Conservation (phyloP, 1,140 invertebrate genomes). For the Pseudomyrmex dendroicus region DNA sequence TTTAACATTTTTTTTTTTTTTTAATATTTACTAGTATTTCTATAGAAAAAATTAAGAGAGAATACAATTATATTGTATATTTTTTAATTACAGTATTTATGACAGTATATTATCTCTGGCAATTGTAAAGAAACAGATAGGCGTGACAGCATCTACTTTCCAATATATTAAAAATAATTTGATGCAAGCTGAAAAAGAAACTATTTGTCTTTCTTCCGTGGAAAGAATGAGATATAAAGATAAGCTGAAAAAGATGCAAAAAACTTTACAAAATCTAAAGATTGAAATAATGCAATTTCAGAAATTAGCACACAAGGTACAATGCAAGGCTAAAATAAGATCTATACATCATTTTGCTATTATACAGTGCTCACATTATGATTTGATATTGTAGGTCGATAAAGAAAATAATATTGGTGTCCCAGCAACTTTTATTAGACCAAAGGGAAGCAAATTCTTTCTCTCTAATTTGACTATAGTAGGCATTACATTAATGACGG, state of each 20-base stretch:
- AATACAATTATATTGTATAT: not conserved
- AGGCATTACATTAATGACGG: conserved; percentile 71
- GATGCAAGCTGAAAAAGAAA: conserved; percentile 49
- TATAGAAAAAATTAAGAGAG: not conserved
- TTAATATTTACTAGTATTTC: not conserved
- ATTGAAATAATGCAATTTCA: conserved; percentile 72
- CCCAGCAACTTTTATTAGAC: conserved; percentile 76
- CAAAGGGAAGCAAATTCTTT: conserved; percentile 65
- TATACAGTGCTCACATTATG: conserved; percentile 24
- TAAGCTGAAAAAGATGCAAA: conserved; percentile 70
- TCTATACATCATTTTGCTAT: conserved; percentile 12
- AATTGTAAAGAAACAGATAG: conserved; percentile 74
- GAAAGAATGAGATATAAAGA: conserved; percentile 69
- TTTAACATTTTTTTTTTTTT: conserved; percentile 25
- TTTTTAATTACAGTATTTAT: conserved; percentile 73
- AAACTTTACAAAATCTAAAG: conserved; percentile 70
- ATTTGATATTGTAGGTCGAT: conserved; percentile 70
- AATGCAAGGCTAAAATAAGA: conserved; percentile 26
- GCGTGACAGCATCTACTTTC: conserved; percentile 79
- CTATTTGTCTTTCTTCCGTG: conserved; percentile 47
- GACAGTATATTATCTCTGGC: conserved; percentile 74
- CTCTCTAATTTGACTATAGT: conserved; percentile 72
- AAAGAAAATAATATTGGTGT: conserved; percentile 67
- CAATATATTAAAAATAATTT: conserved; percentile 75
- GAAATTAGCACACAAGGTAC: conserved; percentile 73